These are phyloP conservation scores for Neria commutata DNA, from an alignment of 2,888 invertebrate species.

Conservation along the genomic window DNA sequence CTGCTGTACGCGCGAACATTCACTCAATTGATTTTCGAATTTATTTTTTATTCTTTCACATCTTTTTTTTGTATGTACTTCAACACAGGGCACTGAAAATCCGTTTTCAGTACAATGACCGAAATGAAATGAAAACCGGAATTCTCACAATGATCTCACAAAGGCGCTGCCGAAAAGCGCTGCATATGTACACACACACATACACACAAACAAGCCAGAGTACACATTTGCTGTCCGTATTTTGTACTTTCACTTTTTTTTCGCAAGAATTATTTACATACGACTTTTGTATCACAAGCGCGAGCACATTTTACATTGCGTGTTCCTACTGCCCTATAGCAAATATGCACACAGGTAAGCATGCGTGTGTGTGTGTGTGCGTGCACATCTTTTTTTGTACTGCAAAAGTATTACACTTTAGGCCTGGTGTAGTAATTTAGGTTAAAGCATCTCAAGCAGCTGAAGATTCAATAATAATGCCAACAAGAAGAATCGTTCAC, in stretches of 20 bases:
- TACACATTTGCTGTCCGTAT: neutral
- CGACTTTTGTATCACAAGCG: neutral
- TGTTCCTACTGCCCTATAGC: too few species aligned
- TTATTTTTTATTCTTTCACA: neutral
- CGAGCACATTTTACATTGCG: too few species aligned
- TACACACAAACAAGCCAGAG: neutral
- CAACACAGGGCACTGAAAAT: conserved; percentile 16
- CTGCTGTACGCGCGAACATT: neutral
- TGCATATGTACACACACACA: neutral
- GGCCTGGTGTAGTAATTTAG: too few species aligned
- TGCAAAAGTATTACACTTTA: too few species aligned
- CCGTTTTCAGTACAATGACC: conserved; percentile 50
- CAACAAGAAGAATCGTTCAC: too few species aligned
- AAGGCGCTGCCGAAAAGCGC: conserved; percentile 40
- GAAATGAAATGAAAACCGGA: conserved; percentile 32
- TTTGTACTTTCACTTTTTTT: conserved; percentile 47
- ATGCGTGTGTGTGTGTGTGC: too few species aligned
- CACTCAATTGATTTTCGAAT: neutral
- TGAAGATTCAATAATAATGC: too few species aligned
- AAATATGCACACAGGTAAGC: too few species aligned
- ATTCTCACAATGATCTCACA: conserved; percentile 33
- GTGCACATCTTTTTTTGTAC: too few species aligned
- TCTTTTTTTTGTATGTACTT: too few species aligned
- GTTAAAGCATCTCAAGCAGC: too few species aligned
- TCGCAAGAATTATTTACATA: neutral